Evolutionary conservation across 2,797 vertebrate genomes (phyloP).

Genomic region (Synaphobranchus kaupii): DNA sequence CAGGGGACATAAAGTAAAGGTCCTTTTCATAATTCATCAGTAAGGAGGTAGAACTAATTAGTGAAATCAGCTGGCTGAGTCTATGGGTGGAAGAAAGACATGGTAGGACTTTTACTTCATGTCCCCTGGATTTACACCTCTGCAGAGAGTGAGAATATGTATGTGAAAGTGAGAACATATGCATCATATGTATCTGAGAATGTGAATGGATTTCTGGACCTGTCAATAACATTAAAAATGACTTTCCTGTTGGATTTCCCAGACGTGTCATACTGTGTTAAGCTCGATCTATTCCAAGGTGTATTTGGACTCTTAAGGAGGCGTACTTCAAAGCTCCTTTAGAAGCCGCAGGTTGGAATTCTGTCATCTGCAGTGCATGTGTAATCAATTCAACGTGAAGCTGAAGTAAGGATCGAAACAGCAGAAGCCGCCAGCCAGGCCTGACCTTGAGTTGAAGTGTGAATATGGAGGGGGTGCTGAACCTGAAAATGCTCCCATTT

Average conservation of each 20-base stretch:
- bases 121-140: no score
- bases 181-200: no score
- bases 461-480: constrained; percentile 52
- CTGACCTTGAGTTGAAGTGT: constrained; percentile 34
- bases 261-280: not conserved
- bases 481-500: constrained; percentile 60
- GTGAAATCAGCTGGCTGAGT: no score
- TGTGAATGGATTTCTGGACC: not conserved
- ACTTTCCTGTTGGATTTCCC: not conserved
- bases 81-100: no score
- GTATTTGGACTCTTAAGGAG: not conserved
- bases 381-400: constrained; percentile 1
- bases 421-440: not conserved
- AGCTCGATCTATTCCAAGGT: not conserved
- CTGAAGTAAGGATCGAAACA: constrained; percentile 5
- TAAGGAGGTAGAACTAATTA: no score
- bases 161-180: no score
- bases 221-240: not conserved
- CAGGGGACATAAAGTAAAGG: no score
- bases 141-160: no score
- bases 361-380: not conserved
- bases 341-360: not conserved
- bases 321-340: not conserved
- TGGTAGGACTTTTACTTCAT: no score
- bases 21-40: no score